Evolutionary conservation across 2,113 vertebrate genomes (phyloP).

Genomic region (Ranitomeya imitator): DNA sequence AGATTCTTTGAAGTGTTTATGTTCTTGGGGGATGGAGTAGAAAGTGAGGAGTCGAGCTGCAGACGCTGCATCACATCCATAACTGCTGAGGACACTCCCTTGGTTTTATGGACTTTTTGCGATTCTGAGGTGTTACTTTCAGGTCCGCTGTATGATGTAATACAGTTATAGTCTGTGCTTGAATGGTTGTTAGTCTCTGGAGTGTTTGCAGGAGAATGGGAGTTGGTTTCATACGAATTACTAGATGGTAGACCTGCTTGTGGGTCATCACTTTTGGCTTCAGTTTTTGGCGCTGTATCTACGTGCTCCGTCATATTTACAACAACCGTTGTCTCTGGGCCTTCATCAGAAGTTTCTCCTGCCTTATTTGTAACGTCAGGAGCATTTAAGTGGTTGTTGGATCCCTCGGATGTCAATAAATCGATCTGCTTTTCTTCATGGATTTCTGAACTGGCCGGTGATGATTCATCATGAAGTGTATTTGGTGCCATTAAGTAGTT

Average conservation of each 20-base stretch:
- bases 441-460: background rate
- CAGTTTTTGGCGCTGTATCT: background rate
- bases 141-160: background rate
- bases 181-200: background rate
- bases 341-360: background rate
- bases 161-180: background rate
- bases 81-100: background rate
- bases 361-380: background rate
- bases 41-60: slow-evolving; percentile 32
- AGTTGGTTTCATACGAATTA: background rate
- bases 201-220: background rate
- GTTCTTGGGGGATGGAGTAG: background rate
- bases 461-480: background rate
- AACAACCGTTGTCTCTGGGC: background rate
- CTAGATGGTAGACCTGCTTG: background rate
- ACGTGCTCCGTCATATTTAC: background rate
- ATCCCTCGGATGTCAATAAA: background rate
- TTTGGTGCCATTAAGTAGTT: background rate
- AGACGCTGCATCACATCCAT: slow-evolving; percentile 14
- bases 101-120: background rate
- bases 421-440: background rate
- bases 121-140: background rate
- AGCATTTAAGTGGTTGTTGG: background rate
- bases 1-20: background rate
- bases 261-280: background rate